Evolutionary conservation across 1,140 invertebrate species (phyloP), one percentile per base, ranked within the genome.

Genomic region (Saxidomus purpurata): DNA sequence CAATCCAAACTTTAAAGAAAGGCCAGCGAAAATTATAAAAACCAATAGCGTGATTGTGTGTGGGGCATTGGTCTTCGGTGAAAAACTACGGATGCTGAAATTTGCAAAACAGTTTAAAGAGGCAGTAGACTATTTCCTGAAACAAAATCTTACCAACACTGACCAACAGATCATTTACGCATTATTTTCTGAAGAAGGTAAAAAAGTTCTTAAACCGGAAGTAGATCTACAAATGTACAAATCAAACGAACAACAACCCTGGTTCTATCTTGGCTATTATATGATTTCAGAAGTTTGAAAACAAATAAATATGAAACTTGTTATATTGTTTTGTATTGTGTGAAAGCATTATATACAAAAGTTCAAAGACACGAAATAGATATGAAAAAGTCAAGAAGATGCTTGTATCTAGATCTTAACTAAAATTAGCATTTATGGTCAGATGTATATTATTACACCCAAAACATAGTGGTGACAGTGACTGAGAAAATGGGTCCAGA

Each of bases 131-230:
- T 36, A 85, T 43, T 86, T 40, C 40, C 17, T 90, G 22, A 9
- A 19, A 0, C 31, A 52, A 40, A 63, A 59, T 0, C 40, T 90
- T 1, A 82, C 67, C 1, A 80, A 49, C 22, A 81, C 89, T 6
- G 89, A 90, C 38, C 89, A 90, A 49, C 83, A 90, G 34, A 63
- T 87, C 3, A 80, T 90, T 31, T 90, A 90, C 43, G 83, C 67
- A 28, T 87, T 90, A 84, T 90, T 83, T 59, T n/a, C 28, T 49
- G 67, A 59, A 22, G 36, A 28, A 22, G 43, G 43, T 1, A 34
- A 34, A 34, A 0, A 22, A 9, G 38, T 34, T 3, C 25, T 76
- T 0, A 86, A 74, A 52, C 83, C 83, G 15, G 52, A 19, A 28
- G 52, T 43, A 9, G 0, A 86, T 0, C 36, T 86, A 8, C 83